A percentile compares a stretch with the other conserved stretches of the same genome.
These are phyloP conservation scores for Orchesella flavescens DNA, from an alignment of 2,888 invertebrate genomes.

Conservation along the genomic window DNA sequence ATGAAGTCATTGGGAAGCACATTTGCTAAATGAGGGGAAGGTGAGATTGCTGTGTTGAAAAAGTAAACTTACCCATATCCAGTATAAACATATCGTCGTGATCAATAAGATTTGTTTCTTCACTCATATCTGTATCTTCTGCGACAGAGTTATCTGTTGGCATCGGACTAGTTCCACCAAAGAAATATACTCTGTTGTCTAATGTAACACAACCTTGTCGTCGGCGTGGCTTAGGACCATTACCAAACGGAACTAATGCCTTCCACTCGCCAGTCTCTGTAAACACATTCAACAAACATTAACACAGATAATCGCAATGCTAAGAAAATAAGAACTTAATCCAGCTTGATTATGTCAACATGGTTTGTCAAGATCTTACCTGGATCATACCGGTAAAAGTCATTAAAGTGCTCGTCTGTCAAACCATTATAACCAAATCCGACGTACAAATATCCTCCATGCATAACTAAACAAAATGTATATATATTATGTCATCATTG, in stretches of 20 bases:
- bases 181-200: constrained; percentile 84
- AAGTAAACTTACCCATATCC: constrained; percentile 79
- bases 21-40: too few relatives aligned
- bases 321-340: neutral
- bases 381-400: constrained; percentile 83
- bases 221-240: constrained; percentile 73
- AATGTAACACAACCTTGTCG: constrained; percentile 88
- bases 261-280: constrained; percentile 70
- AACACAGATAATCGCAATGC: neutral
- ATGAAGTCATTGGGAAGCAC: too few relatives aligned
- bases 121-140: constrained; percentile 62
- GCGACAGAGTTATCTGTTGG: constrained; percentile 47
- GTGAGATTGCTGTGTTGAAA: too few relatives aligned
- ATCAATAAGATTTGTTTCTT: constrained; percentile 79
- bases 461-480: constrained; percentile 79
- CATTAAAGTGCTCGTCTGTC: constrained; percentile 85
- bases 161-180: constrained; percentile 86
- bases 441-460: constrained; percentile 85
- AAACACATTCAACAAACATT: constrained; percentile 1
- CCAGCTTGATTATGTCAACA: too few relatives aligned
- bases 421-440: constrained; percentile 93
- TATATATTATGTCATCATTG: neutral
- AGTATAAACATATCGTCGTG: constrained; percentile 88
- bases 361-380: constrained; percentile 65
- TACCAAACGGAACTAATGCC: constrained; percentile 66